These are phyloP conservation scores for Lycopodina hypogea DNA, from an alignment of 37 sponge, comb jelly and placozoan species.

Conservation along the genomic window DNA sequence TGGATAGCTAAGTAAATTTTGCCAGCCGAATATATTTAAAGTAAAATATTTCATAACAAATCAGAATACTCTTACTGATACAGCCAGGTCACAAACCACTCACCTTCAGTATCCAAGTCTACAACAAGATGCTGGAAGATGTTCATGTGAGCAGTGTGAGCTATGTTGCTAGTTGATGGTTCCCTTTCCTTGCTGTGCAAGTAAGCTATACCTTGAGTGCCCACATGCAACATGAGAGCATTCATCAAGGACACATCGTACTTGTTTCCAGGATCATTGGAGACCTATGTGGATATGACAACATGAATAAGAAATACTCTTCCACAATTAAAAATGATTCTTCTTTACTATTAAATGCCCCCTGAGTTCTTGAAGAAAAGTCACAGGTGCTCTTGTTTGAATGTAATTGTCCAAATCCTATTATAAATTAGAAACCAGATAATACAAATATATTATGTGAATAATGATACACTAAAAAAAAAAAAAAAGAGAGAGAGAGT, in stretches of 20 bases:
- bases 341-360: slow-evolving; percentile 54
- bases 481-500: no score
- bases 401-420: slow-evolving; percentile 90
- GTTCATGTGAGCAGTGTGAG: slow-evolving; percentile 95
- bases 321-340: neutral
- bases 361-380: slow-evolving; percentile 83
- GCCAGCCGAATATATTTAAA: no score
- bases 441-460: no score
- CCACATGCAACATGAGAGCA: slow-evolving; percentile 91
- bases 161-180: slow-evolving; percentile 80
- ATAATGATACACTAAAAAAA: no score
- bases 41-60: no score
- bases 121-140: slow-evolving; percentile 92
- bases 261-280: slow-evolving; percentile 79
- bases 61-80: neutral
- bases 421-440: no score
- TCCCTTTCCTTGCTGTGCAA: slow-evolving; percentile 75
- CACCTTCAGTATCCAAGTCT: slow-evolving; percentile 96
- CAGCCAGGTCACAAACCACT: slow-evolving; percentile 11
- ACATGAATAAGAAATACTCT: neutral
- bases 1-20: neutral
- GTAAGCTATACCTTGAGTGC: slow-evolving; percentile 86
- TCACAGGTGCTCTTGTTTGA: slow-evolving; percentile 82
- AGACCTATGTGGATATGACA: slow-evolving; percentile 34
- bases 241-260: slow-evolving; percentile 95